Conservation (phyloP, 2,113 vertebrate species). For the Neodon shergylaensis region DNA sequence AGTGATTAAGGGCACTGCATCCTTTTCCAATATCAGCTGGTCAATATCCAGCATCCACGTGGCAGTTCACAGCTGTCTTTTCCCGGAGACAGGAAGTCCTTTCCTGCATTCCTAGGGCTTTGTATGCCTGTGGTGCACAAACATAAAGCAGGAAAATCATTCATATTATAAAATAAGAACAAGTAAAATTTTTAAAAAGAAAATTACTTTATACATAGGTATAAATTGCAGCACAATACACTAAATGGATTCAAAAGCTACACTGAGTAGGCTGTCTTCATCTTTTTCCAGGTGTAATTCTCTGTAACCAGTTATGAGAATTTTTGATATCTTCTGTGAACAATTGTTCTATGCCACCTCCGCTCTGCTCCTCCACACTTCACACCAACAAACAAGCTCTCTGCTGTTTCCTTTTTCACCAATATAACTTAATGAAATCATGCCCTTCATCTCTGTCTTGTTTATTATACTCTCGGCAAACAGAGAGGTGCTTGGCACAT, state of each 20-base stretch:
- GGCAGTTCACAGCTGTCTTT: not conserved
- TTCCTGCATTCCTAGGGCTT: not conserved
- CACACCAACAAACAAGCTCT: not conserved
- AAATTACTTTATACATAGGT: not conserved
- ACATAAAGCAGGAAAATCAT: not conserved
- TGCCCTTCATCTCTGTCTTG: too few relatives aligned
- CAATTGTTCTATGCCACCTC: rapidly evolving
- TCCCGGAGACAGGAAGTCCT: too few relatives aligned
- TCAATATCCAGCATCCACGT: too few relatives aligned
- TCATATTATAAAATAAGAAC: not conserved
- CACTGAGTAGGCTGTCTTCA: rapidly evolving
- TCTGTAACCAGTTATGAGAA: not conserved
- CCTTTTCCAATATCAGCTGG: not conserved
- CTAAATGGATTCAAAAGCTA: not conserved
- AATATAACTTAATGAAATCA: too few relatives aligned
- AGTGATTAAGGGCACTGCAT: not conserved
- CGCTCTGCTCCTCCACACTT: rapidly evolving
- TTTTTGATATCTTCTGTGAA: rapidly evolving
- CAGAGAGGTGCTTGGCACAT: rapidly evolving
- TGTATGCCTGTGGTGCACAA: not conserved
- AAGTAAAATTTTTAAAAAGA: not conserved
- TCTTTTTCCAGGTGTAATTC: not conserved
- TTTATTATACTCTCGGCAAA: rapidly evolving
- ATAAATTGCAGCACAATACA: rapidly evolving
- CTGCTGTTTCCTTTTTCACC: not conserved